Percentiles rank a stretch among this genome's conserved stretches.
These are phyloP conservation scores for Solenodon paradoxus DNA, from an alignment of 2,113 vertebrate species.

Conservation along the genomic window DNA sequence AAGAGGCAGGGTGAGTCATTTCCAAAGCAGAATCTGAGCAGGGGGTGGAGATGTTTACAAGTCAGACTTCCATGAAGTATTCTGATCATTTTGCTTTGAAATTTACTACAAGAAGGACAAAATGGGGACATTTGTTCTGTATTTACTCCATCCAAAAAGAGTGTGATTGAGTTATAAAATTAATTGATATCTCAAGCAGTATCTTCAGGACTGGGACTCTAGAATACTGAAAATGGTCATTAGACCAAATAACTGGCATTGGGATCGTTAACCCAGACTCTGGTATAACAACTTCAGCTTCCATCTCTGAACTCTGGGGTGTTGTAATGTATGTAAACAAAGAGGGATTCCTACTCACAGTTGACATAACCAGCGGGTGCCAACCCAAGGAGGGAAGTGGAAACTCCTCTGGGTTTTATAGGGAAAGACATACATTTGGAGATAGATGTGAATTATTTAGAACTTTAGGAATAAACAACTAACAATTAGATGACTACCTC, in stretches of 20 bases:
- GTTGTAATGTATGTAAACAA: rapidly evolving
- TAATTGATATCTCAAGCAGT: neutral
- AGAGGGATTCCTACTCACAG: neutral
- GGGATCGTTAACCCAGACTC: neutral
- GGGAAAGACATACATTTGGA: neutral
- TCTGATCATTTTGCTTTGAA: neutral
- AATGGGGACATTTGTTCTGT: neutral
- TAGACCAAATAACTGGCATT: too few species aligned
- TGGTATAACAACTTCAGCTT: neutral
- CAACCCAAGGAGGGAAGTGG: neutral
- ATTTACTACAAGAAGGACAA: neutral
- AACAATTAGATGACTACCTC: neutral
- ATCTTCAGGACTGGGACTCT: neutral
- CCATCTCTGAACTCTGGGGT: rapidly evolving
- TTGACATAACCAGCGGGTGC: neutral
- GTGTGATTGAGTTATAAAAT: neutral
- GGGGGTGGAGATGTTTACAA: neutral
- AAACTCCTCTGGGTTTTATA: neutral
- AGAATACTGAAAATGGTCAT: neutral
- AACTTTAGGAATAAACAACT: neutral
- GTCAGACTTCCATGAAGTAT: neutral
- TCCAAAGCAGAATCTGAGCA: neutral
- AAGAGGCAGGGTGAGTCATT: neutral
- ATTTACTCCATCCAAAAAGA: neutral
- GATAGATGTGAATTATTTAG: neutral